Evolutionary conservation across 2,888 invertebrate genomes (phyloP), one percentile per base, ranked within the genome.

Genomic region (Isoperla grammatica): DNA sequence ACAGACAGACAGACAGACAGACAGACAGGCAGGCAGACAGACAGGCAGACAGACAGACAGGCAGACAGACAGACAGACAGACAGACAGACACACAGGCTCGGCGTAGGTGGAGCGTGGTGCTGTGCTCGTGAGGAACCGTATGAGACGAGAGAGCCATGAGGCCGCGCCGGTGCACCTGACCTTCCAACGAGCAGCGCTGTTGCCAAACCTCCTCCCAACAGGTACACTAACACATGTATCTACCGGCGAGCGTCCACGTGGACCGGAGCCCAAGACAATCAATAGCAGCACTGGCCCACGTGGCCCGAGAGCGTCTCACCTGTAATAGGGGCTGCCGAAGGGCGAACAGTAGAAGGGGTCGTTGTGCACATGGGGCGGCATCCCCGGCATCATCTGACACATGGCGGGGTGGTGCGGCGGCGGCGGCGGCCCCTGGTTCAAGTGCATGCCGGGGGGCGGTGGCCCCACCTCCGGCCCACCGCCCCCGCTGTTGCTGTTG

Each of bases 261-360:
- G 29, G 29, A 29, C 5, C 12, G 39, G n/a, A 46, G 46, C 22
- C 2, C 20, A 15, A 12, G 5, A 29, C 29, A 8, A 6, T 29
- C 29, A 4, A 42, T 3, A 42, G 12, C 42, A 42, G 13, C 42
- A n/a, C 6, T 15, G 42, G 17, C 46, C 6, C 49, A 23, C 37
- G 49, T 22, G 22, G 55, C 22, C 39, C 17, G 53, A 46, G 56
- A 22, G 15, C 29, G 40, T 60, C 69, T 75, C 74, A 81, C 81
- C 81, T 81, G 75, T 78, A 80, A 69, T 81, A 81, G 13, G 79
- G 79, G 58, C 77, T 77, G 57, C 79, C 80, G 65, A 81, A 81
- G 1, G 81, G 81, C 48, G 81, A 78, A 66, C 80, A 81, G 72
- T 81, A 81, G 71, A 81, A 81, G 1, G 80, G 80, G 67, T 81